Evolutionary conservation across 2,888 invertebrate genomes (phyloP), one percentile per base, ranked within the genome.

Genomic region (Muschampia plurimacula): DNA sequence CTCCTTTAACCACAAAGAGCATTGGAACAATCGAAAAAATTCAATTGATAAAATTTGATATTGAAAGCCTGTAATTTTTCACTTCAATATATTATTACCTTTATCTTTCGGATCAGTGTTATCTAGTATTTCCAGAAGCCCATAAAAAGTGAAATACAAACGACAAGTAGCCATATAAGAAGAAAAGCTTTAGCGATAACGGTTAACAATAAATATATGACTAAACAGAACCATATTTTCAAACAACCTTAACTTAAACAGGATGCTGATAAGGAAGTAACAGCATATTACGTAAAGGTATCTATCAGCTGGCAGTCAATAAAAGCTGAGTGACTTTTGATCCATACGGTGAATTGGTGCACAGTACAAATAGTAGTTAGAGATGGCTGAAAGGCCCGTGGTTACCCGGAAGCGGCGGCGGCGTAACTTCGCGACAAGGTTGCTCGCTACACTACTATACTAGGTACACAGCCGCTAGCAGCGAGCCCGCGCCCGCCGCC

Each of bases 381-480:
- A 79, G 81, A 81, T 79, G 79, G 77, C 84, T 84, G 83, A 86
- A 89, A 89, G 86, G 89, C 89, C 90, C 89, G 90, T 86, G 80
- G 81, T 86, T 86, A 92, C 92, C 91, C 93, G 93, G 93, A 93
- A 93, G 88, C 86, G 80, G 2, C 28, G 28, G 28, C 28, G 28
- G 41, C 83, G 83, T 83, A 86, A 88, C 86, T 88, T 86, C 85
- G 82, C 84, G 85, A 86, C 93, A 93, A 93, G 92, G 93, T 90
- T 90, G 86, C 81, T 75, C 79, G 78, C 82, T 78, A 77, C 79
- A 75, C 55, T 32, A 32, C 32, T 32, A 2, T 32, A 32, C 32
- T 32, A 2, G 32, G 32, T 32, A 32, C 32, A 32, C 32, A 70
- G 65, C 64, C 55, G 44, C 15, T 12, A 41, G 32, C 32, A 32